phyloP scores from a whole-genome alignment of 2,113 vertebrate genomes.

The Geococcyx californianus region DNA sequence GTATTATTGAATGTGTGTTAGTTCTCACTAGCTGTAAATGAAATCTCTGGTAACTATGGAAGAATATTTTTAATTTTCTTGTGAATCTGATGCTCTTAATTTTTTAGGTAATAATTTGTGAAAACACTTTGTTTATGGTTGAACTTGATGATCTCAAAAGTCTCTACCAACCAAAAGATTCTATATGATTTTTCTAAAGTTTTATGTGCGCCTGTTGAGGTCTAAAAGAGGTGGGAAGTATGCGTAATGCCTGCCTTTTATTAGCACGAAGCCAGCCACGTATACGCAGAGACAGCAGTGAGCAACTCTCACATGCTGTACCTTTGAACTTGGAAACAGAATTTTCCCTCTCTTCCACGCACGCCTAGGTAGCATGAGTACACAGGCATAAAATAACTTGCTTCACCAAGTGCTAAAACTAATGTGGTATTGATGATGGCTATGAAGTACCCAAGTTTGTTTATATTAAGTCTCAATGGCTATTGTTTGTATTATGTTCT shows the following conservation, averaged over 20 bases:
- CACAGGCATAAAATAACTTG: neutral
- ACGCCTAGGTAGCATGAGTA: neutral
- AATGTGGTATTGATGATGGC: neutral
- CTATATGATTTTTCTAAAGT: neutral
- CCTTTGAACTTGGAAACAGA: neutral
- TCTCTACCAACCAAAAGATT: no score
- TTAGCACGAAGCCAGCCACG: neutral
- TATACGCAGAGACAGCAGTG: accelerated
- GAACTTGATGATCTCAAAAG: no score
- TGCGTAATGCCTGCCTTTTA: neutral
- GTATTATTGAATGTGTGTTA: neutral
- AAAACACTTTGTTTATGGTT: neutral
- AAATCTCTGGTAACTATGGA: neutral
- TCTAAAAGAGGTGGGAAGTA: neutral
- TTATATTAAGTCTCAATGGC: neutral
- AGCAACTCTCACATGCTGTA: neutral
- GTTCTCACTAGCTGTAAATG: neutral
- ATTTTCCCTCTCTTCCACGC: neutral
- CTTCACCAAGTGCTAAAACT: neutral
- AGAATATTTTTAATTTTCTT: neutral
- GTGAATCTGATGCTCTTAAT: neutral
- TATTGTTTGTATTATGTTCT: neutral
- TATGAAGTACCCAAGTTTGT: neutral
- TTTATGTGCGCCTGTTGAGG: neutral
- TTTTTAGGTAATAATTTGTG: neutral